Evolutionary conservation across 2,113 vertebrate species (phyloP).

Genomic region (Oreochromis spilurus): DNA sequence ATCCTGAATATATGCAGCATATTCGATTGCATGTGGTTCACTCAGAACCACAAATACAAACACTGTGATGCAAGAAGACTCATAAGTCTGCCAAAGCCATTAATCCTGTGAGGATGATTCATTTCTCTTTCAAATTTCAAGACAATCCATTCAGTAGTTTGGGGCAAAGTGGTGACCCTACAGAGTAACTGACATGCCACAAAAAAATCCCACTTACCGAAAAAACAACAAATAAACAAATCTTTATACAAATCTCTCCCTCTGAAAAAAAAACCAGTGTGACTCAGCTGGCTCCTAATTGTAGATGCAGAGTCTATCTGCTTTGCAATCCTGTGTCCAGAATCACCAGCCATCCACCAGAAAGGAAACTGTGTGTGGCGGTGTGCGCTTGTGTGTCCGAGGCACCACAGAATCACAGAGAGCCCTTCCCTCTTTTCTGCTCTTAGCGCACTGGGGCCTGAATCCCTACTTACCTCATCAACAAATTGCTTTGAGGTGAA

Average conservation of each 20-base stretch:
- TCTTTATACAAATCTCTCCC: background rate
- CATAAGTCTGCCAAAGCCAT: background rate
- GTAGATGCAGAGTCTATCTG: background rate
- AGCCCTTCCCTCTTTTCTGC: background rate
- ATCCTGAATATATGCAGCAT: background rate
- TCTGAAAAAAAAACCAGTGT: background rate
- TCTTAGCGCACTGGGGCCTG: background rate
- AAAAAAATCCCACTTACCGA: background rate
- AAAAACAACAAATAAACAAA: background rate
- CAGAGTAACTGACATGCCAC: background rate
- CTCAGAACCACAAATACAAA: background rate
- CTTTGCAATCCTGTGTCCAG: background rate
- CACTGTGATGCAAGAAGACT: background rate
- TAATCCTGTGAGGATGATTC: background rate
- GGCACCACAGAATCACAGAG: background rate
- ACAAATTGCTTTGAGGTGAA: constrained; percentile 66
- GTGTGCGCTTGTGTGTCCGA: background rate
- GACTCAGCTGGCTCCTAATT: background rate
- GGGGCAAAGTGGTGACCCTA: background rate
- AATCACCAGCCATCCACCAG: background rate
- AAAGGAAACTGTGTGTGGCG: background rate
- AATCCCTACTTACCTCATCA: constrained; percentile 62
- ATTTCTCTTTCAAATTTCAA: background rate
- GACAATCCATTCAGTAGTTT: background rate
- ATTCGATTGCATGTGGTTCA: background rate